Conservation (phyloP, 2,113 vertebrate genomes). For the Rhinopomastus cyanomelas region DNA sequence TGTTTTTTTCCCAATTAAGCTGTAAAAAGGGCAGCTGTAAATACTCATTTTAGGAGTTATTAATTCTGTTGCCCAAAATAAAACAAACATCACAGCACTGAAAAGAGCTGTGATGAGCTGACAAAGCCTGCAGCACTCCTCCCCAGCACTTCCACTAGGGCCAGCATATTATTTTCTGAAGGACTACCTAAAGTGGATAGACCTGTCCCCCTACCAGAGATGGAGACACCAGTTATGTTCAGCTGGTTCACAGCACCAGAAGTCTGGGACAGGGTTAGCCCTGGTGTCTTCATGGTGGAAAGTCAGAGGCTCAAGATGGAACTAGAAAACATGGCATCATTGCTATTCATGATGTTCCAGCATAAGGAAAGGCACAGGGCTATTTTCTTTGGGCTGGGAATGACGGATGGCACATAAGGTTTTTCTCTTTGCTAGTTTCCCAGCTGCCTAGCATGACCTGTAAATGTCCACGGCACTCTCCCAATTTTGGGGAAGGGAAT, state of each 20-base stretch:
- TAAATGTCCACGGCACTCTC: neutral
- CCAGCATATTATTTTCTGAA: neutral
- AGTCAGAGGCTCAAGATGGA: neutral
- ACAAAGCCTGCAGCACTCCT: neutral
- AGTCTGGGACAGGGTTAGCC: accelerated
- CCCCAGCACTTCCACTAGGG: neutral
- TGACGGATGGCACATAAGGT: neutral
- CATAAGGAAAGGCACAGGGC: neutral
- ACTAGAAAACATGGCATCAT: neutral
- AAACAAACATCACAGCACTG: neutral
- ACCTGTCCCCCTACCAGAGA: neutral
- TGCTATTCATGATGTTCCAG: neutral
- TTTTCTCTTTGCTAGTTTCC: neutral
- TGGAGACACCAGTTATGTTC: neutral
- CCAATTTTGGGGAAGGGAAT: neutral
- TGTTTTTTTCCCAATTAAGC: neutral
- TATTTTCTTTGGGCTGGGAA: neutral
- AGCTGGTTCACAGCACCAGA: neutral
- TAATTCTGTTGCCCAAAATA: neutral
- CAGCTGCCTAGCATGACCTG: neutral
- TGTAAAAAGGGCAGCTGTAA: neutral
- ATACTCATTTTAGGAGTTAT: neutral
- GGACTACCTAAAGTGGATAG: neutral
- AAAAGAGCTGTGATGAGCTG: neutral
- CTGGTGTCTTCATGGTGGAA: accelerated